Base-by-base conservation (phyloP, 2,888 invertebrate genomes). In the Cremastinae sp. region DNA sequence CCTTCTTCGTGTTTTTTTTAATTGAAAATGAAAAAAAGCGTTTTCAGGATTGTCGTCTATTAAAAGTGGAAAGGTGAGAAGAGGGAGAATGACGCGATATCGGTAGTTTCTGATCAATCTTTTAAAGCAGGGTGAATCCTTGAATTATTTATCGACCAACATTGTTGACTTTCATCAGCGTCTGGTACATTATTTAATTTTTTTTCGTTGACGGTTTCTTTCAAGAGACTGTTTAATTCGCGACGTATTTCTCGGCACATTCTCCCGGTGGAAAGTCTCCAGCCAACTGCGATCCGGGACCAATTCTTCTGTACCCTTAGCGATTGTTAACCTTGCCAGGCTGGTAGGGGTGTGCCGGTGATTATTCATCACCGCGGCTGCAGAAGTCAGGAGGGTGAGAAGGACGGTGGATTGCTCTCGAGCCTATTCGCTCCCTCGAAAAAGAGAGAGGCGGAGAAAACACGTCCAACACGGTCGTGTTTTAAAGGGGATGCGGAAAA, bases 281-380 rank as follows among this genome's bases (percentile, higher is more conserved):
- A 16, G 9, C 64, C 43, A 37, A 20, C 68, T 16, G 16, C 28
- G 14, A 14, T 22, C 41, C 39, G 16, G 5, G 16, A 10, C 16
- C 28, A 5, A 3, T 2, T 22, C 49, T 9, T 28, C 10, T 53
- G 35, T 7, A 28, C 45, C 78, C 68, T 78, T 79, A 76, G 80
- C 83, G 81, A 80, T 84, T 78, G 83, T 83, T 83, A 84, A 84
- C 79, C 83, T 79, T 80, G 72, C 81, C 83, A n/a, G n/a, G n/a
- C n/a, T 83, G 78, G 79, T 77, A 69, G 78, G 81, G 76, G 45
- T 74, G 74, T 77, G 81, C 80, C 75, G 82, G 78, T 81, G 80
- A 84, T 84, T 84, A 84, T 83, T 84, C 84, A 83, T 83, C 83
- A 79, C 82, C 82, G 74, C 81, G 77, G 79, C 79, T 78, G 76